Conservation (phyloP, 2,888 invertebrate species). For the Hirtodrosophila trivittata region DNA sequence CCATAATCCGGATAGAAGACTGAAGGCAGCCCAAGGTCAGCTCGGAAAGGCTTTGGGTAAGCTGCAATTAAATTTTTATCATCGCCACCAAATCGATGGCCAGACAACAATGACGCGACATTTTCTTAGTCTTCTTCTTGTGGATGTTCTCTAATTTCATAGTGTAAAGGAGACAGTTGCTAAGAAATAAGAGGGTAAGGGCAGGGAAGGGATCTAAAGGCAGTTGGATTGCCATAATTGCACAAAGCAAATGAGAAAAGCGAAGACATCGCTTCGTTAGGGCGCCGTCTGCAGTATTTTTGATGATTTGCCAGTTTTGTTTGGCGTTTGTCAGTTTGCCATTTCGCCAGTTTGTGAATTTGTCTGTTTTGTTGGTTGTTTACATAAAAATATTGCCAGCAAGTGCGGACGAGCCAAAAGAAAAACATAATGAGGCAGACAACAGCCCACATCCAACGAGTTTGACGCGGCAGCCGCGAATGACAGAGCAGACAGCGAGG, state of each 20-base stretch:
- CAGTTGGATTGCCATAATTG: conserved; percentile 56
- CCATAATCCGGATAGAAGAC: conserved; percentile 16
- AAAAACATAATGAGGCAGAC: conserved; percentile 71
- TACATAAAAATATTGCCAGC: conserved; percentile 72
- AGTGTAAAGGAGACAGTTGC: not conserved
- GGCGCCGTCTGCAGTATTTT: conserved; percentile 34
- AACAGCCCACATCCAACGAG: conserved; percentile 41
- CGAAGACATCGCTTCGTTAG: conserved; percentile 56
- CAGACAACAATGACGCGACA: conserved; percentile 49
- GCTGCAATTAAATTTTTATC: conserved; percentile 48
- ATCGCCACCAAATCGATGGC: conserved; percentile 29
- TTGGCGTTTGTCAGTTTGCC: conserved; percentile 32
- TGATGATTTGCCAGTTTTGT: conserved; percentile 63
- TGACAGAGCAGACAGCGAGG: conserved; percentile 44
- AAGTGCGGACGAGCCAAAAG: conserved; percentile 27
- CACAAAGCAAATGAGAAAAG: conserved; percentile 62
- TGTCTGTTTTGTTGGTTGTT: conserved; percentile 52
- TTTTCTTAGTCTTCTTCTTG: conserved; percentile 1
- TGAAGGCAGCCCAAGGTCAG: conserved; percentile 34
- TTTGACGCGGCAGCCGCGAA: conserved; percentile 23
- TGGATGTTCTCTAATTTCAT: conserved; percentile 7
- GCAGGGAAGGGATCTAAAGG: not conserved
- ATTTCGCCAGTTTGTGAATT: conserved; percentile 34
- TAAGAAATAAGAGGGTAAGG: not conserved
- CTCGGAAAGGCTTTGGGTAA: conserved; percentile 15